Evolutionary conservation across 2,113 vertebrate species (phyloP).

Genomic region (Chrysemys picta): DNA sequence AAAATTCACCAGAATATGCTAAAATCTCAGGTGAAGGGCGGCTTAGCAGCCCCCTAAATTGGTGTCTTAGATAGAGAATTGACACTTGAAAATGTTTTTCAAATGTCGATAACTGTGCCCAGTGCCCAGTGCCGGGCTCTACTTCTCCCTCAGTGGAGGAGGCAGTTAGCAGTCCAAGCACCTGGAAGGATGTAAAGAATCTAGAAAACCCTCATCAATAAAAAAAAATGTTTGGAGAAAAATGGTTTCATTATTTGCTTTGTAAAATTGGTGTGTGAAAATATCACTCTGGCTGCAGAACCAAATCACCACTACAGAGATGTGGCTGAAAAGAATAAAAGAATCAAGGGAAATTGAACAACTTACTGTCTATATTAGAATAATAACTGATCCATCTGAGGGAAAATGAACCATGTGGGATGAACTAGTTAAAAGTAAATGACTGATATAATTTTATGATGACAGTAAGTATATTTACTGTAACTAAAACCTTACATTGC

Average conservation of each 20-base stretch:
- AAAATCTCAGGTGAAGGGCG: neutral
- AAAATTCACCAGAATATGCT: too few species aligned
- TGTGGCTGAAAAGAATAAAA: neutral
- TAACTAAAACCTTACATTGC: neutral
- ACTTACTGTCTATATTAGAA: neutral
- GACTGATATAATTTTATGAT: neutral
- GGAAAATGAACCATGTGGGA: neutral
- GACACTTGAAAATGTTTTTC: neutral
- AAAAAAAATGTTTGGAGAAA: neutral
- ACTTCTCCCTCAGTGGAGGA: neutral
- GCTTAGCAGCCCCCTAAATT: neutral
- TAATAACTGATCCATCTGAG: neutral
- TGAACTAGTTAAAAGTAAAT: neutral
- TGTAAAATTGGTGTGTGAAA: neutral
- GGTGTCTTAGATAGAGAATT: neutral
- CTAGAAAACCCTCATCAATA: neutral
- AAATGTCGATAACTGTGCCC: neutral
- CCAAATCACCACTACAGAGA: neutral
- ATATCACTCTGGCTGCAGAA: neutral
- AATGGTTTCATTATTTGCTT: neutral
- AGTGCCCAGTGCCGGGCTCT: neutral
- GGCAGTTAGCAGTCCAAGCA: neutral
- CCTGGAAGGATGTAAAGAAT: neutral
- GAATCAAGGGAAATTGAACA: neutral
- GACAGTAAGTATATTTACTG: neutral